Conservation (phyloP, 1,140 invertebrate genomes). For the Rhyzopertha dominica region DNA sequence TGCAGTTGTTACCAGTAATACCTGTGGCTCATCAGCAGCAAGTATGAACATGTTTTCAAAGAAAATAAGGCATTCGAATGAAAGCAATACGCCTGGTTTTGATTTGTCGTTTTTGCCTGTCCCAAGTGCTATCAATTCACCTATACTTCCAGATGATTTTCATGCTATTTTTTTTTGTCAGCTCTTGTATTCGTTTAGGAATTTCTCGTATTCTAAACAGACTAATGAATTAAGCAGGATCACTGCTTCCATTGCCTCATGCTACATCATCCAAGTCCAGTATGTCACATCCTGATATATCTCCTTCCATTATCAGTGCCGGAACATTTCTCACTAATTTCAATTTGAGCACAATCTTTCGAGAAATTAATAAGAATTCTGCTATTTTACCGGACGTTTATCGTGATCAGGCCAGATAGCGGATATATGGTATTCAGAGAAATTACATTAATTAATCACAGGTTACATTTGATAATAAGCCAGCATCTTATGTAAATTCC, state of each 20-base stretch:
- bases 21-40: no score
- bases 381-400: no score
- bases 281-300: conserved; percentile 37
- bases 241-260: conserved; percentile 26
- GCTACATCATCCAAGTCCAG: conserved; percentile 18
- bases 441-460: no score
- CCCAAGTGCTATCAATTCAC: conserved; percentile 42
- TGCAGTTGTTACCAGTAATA: no score
- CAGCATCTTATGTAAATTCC: no score
- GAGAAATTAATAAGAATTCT: conserved; percentile 66
- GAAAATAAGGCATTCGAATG: conserved; percentile 23
- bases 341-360: conserved; percentile 64
- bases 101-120: conserved; percentile 43
- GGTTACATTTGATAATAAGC: no score
- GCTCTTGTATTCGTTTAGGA: conserved; percentile 40
- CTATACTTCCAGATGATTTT: conserved; percentile 43
- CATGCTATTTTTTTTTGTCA: conserved; percentile 38
- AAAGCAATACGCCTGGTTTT: conserved; percentile 28
- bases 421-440: no score
- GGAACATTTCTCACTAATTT: conserved; percentile 61
- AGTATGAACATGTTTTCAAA: no score
- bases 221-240: conserved; percentile 20
- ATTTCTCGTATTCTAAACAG: conserved; percentile 37
- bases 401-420: no score
- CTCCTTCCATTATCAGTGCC: conserved; percentile 32